Evolutionary conservation across 2,113 vertebrate species (phyloP), one percentile per base, ranked within the genome.

Genomic region (Dipodomys stephensi): DNA sequence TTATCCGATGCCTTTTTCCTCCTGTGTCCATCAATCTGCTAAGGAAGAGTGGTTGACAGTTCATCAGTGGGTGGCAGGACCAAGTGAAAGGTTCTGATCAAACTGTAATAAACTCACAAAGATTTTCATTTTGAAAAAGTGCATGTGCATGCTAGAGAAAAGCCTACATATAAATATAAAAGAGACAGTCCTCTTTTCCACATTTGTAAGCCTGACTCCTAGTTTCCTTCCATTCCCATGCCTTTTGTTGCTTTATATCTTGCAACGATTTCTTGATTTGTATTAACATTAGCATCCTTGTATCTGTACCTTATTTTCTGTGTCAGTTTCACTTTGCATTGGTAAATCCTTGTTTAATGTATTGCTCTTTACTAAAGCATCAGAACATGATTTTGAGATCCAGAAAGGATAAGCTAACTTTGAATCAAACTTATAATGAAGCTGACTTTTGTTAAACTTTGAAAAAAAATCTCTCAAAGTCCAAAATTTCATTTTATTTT

Each of bases 361-460:
- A 53, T 19, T 77, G 22, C 8, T 13, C 28, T 69, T 67, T 77
- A 57, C 62, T 27, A 79, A 90, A 88, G 19, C 9, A 74, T 25
- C 27, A 25, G 2, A 83, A 15, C 44, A 68, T 44, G 74, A 69
- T 79, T 76, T 68, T 86, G 68, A 80, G 16, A 88, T 64, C 39
- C 80, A 65, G 16, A 87, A 73, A 23, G 90, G n/a, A 94, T 46
- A 68, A 93, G 83, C 84, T 23, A 83, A 1, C 22, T 67, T 27
- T 30, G 49, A 78, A 67, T 35, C 68, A 39, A 87, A 73, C 5
- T 39, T 96, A 57, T 89, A 90, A 93, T 30, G n/a, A 88, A 78
- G 25, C 81, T n/a, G 30, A 53, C 79, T 13, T 79, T 60, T 85
- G 78, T 65, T 49, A 83, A 44, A 94, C 11, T 76, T 86, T 60